Evolutionary conservation across 1,140 invertebrate species (phyloP).

Genomic region (Drosophila asahinai): DNA sequence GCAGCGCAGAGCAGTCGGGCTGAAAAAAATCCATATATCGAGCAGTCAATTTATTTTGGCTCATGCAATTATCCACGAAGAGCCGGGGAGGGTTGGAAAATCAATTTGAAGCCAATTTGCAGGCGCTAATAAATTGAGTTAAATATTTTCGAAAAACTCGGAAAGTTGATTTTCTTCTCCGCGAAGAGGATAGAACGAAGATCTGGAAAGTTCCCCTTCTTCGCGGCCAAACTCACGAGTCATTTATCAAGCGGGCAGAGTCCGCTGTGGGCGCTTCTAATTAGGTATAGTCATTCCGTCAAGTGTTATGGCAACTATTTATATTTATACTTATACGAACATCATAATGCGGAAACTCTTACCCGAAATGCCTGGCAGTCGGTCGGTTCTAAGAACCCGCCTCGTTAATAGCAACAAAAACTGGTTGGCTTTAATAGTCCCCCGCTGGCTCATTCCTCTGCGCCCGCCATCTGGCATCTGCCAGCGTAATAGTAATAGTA

Average conservation of each 20-base stretch:
- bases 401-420: conserved; percentile 64
- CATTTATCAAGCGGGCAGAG: conserved; percentile 41
- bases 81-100: conserved; percentile 36
- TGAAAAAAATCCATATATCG: conserved; percentile 57
- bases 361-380: conserved; percentile 42
- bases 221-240: background rate
- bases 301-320: conserved; percentile 63
- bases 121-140: conserved; percentile 78
- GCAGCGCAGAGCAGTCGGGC: conserved; percentile 3
- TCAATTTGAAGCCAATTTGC: conserved; percentile 78
- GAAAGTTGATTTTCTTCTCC: conserved; percentile 42
- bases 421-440: conserved; percentile 70
- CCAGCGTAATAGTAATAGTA: conserved; percentile 33
- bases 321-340: conserved; percentile 56
- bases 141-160: conserved; percentile 65
- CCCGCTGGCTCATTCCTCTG: conserved; percentile 37
- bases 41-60: conserved; percentile 56
- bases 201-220: background rate
- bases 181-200: conserved; percentile 2
- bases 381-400: conserved; percentile 70
- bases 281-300: conserved; percentile 45
- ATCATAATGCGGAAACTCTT: conserved; percentile 64
- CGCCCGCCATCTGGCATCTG: conserved; percentile 36
- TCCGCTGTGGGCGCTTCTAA: conserved; percentile 56
- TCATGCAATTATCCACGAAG: conserved; percentile 43